A percentile compares a stretch with the other conserved stretches of the same genome.
Evolutionary conservation across 2,113 vertebrate genomes (phyloP).

Genomic region (Glaucomys volans): DNA sequence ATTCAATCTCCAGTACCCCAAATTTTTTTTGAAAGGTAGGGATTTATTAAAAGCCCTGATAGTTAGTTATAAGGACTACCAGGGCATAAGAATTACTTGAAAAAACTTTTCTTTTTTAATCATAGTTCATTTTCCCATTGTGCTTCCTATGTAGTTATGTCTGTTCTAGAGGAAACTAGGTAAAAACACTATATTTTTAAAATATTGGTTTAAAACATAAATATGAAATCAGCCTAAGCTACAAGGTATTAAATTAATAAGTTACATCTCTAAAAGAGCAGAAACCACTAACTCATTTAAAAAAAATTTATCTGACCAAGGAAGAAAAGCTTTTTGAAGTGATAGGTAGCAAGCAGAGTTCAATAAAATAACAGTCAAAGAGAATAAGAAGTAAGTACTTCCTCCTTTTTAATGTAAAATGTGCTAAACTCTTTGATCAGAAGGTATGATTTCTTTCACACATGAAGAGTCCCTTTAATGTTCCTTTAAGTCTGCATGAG

Average conservation of each 20-base stretch:
- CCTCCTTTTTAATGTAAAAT: neutral
- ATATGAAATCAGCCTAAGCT: constrained; percentile 16
- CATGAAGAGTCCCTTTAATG: constrained; percentile 38
- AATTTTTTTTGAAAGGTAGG: no score
- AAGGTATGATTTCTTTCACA: constrained; percentile 59
- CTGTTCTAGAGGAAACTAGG: neutral
- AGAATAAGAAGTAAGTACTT: constrained; percentile 54
- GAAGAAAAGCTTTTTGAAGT: constrained; percentile 41
- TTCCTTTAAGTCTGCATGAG: constrained; percentile 45
- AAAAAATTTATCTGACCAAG: neutral
- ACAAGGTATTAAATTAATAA: neutral
- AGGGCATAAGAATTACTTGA: constrained; percentile 11
- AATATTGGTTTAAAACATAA: constrained; percentile 29
- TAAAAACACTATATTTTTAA: constrained; percentile 1
- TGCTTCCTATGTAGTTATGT: neutral
- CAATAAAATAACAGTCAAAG: constrained; percentile 51
- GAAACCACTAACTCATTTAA: constrained; percentile 6
- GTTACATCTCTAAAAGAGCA: constrained; percentile 9
- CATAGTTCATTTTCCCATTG: neutral
- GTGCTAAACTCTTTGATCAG: constrained; percentile 42
- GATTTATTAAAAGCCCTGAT: neutral
- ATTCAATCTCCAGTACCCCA: no score
- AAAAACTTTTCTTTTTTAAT: constrained; percentile 16
- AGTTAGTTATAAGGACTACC: neutral
- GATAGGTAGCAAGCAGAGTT: neutral